Percentiles rank a stretch among this genome's conserved stretches.
Evolutionary conservation across 2,113 vertebrate genomes (phyloP).

Genomic region (Pseudopodoces humilis): DNA sequence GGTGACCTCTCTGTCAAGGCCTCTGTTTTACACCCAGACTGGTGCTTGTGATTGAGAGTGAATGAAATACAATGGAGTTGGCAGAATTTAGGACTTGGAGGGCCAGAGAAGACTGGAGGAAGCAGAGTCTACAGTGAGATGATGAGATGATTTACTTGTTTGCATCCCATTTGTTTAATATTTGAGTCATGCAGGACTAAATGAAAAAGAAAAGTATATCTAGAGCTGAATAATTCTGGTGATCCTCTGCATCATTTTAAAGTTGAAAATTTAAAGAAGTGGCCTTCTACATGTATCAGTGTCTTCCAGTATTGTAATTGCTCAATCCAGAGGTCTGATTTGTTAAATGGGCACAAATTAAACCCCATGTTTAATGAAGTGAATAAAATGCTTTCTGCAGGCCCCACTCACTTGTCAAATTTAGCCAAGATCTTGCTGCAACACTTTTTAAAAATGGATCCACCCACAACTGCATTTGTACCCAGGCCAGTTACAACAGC

Average conservation of each 20-base stretch:
- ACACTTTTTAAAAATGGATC: constrained; percentile 38
- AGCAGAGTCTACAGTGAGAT: not conserved
- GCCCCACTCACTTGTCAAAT: constrained; percentile 39
- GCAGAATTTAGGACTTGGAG: not conserved
- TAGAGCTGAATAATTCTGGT: not conserved
- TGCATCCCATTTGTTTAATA: not conserved
- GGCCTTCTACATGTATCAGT: not conserved
- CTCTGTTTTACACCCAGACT: not conserved
- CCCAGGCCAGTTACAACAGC: constrained; percentile 30
- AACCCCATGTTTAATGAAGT: not conserved
- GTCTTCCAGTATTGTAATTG: not conserved
- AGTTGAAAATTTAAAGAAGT: not conserved
- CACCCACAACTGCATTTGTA: constrained; percentile 42
- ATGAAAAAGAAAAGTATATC: not conserved
- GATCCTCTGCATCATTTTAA: not conserved
- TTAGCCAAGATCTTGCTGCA: constrained; percentile 25
- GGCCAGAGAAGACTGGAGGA: not conserved
- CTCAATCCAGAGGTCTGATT: not conserved
- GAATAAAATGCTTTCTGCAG: constrained; percentile 28
- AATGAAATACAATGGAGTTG: not conserved
- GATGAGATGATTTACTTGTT: not conserved
- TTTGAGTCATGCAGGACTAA: not conserved
- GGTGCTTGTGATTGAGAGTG: not conserved
- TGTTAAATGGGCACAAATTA: constrained; percentile 3
- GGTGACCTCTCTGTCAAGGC: not conserved